A percentile compares a stretch with the other conserved stretches of the same genome.
phyloP scores from a whole-genome alignment of 2,888 invertebrate species.

The Bombyx huttoni region DNA sequence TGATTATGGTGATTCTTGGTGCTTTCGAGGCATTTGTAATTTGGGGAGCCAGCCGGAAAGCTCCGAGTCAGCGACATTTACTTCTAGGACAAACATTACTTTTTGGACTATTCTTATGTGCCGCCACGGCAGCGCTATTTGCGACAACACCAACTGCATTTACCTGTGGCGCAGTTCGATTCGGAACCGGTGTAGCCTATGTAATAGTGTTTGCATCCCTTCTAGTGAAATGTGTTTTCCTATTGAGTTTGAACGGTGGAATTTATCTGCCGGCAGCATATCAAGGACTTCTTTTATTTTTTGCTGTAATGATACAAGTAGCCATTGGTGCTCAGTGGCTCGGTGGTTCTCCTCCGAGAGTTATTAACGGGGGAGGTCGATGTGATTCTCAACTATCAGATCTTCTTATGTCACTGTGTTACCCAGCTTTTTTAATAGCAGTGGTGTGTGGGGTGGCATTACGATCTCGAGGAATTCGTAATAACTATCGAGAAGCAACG shows the following conservation, averaged over 20 bases:
- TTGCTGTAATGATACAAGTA: conserved; percentile 92
- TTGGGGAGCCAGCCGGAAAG: conserved; percentile 83
- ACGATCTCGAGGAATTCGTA: conserved; percentile 89
- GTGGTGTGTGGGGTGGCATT: conserved; percentile 89
- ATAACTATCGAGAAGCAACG: conserved; percentile 93
- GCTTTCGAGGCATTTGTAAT: conserved; percentile 92
- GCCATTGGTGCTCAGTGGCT: conserved; percentile 89
- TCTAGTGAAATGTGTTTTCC: conserved; percentile 93
- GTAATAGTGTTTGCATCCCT: conserved; percentile 92
- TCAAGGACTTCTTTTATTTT: conserved; percentile 89
- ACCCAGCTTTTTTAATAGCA: conserved; percentile 87
- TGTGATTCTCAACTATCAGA: conserved; percentile 80
- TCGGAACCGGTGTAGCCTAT: conserved; percentile 86
- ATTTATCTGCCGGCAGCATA: conserved; percentile 94
- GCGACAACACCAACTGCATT: conserved; percentile 84
- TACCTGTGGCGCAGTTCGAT: conserved; percentile 86
- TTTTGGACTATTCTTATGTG: conserved; percentile 85
- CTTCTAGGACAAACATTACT: conserved; percentile 90
- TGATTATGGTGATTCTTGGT: conserved; percentile 87
- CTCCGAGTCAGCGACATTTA: conserved; percentile 86
- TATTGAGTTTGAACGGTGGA: conserved; percentile 91
- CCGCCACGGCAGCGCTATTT: conserved; percentile 83
- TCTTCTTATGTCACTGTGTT: conserved; percentile 82
- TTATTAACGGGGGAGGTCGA: conserved; percentile 35
- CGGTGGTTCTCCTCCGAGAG: conserved; percentile 80